Evolutionary conservation across 2,797 vertebrate species (phyloP).

Genomic region (Centroberyx gerrardi): DNA sequence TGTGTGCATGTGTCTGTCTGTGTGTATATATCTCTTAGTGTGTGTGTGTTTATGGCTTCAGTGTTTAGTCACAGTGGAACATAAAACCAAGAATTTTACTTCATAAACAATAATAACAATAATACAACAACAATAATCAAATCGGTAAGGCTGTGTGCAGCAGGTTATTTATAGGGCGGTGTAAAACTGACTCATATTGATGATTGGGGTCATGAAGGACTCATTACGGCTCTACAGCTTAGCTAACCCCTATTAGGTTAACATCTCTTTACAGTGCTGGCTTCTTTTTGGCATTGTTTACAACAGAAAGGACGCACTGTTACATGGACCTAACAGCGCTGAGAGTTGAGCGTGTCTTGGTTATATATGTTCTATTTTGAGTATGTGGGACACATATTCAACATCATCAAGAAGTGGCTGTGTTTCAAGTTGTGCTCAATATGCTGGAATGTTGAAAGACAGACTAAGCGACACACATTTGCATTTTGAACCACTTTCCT

Average conservation of each 20-base stretch:
- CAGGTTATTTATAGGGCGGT: constrained; percentile 54
- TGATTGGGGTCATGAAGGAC: constrained; percentile 57
- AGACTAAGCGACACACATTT: neutral
- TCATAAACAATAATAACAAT: too few relatives aligned
- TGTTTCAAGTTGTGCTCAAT: too few relatives aligned
- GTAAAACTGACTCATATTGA: constrained; percentile 55
- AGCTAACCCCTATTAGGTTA: neutral
- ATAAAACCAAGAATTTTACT: neutral
- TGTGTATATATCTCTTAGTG: neutral
- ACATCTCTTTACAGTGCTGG: neutral
- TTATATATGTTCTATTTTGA: neutral
- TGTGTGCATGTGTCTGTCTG: constrained; percentile 2
- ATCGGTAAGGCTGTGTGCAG: constrained; percentile 43
- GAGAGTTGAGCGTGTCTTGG: neutral
- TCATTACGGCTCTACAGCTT: constrained; percentile 26
- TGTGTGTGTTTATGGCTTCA: neutral
- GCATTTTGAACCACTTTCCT: too few relatives aligned
- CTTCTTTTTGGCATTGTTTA: neutral
- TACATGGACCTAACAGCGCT: too few relatives aligned
- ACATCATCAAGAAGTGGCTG: too few relatives aligned
- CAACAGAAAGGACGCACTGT: constrained; percentile 6
- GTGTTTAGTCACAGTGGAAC: neutral
- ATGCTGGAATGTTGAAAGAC: too few relatives aligned
- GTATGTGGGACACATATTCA: neutral
- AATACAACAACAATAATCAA: constrained; percentile 40